Evolutionary conservation across 2,113 vertebrate species (phyloP), one percentile per base, ranked within the genome.

Genomic region (Psilopsiagon aymara): DNA sequence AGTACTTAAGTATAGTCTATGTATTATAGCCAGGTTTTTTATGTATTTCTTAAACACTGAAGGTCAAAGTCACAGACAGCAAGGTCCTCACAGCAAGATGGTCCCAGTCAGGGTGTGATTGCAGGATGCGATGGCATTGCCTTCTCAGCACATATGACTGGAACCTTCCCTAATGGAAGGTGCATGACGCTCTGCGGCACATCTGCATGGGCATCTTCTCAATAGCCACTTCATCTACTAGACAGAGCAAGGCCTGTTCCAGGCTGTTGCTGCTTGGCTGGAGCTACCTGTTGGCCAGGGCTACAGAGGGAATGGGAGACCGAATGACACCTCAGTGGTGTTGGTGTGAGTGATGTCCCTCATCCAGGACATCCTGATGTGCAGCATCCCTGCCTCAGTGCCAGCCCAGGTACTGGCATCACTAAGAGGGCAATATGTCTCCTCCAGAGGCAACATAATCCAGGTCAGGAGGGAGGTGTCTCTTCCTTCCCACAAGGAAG

Each of bases 251-350:
- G 29, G n/a, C 33, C 47, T 63, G 47, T 13, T 53, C 25, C 47
- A 29, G 47, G 16, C 4, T 1, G 1, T 39, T 1, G 3, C 14
- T 46, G 52, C 46, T 73, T 1, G 1, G n/a, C 64, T 60, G 51
- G 13, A 46, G 18, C 17, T 66, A 17, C 27, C 14, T 43, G 76
- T 49, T 43, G n/a, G 17, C 28, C 13, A 9, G 69, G 59, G 17
- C 23, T 35, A 46, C 51, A 39, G 46, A 71, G 46, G 24, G 12
- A 20, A 13, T 49, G 31, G 25, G 46, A 71, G 57, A 49, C 43
- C 1, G 1, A 74, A 66, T 0, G 9, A 9, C 37, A 15, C 5
- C 25, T 23, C 3, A 0, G 12, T 0, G 4, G 17, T 13, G 33
- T 51, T 10, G 46, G 49, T 1, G 3, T 19, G 41, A 67, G 47